Conservation (phyloP, 2,888 invertebrate genomes). For the Sturmia bella region DNA sequence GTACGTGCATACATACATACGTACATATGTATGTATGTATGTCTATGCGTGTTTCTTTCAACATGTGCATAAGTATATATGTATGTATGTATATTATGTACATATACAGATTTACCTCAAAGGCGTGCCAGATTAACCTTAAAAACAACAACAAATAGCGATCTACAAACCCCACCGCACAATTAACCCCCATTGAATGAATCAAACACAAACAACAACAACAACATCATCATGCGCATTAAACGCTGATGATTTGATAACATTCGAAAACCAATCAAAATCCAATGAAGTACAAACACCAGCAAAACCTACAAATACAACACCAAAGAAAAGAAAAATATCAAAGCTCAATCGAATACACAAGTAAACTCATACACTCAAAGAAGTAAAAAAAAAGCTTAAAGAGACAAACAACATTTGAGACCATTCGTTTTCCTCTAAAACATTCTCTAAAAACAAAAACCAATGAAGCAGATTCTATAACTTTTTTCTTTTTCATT, state of each 20-base stretch:
- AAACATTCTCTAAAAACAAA: constrained; percentile 37
- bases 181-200: constrained; percentile 37
- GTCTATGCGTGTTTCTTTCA: no score
- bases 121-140: constrained; percentile 55
- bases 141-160: constrained; percentile 24
- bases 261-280: constrained; percentile 80
- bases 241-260: constrained; percentile 72
- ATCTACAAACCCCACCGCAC: constrained; percentile 1
- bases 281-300: constrained; percentile 74
- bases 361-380: constrained; percentile 33
- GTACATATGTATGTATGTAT: no score
- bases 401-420: constrained; percentile 2
- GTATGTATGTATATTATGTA: background rate
- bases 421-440: constrained; percentile 43
- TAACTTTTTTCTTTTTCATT: constrained; percentile 39
- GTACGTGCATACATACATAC: no score
- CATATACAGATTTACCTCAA: background rate
- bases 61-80: no score
- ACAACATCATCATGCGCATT: constrained; percentile 60
- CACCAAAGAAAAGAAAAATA: constrained; percentile 4
- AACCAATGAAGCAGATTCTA: constrained; percentile 45
- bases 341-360: constrained; percentile 22
- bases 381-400: constrained; percentile 33
- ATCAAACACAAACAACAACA: constrained; percentile 19
- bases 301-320: constrained; percentile 37